Conservation (phyloP, 2,113 vertebrate species). For the Formicarius rufipectus region DNA sequence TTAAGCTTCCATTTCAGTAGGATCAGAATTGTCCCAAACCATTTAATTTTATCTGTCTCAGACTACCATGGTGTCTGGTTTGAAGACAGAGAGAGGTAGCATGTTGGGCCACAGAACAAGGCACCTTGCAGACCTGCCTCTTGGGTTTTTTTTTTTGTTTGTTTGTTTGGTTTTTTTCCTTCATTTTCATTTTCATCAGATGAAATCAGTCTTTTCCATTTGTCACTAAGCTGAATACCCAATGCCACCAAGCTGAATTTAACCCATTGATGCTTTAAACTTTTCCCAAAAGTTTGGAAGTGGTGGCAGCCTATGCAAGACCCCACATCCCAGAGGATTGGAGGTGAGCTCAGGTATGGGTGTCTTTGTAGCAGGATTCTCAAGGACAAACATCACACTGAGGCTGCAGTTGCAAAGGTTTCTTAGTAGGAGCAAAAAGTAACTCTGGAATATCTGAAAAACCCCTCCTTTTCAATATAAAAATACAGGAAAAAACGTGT, state of each 20-base stretch:
- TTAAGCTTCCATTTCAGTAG: neutral
- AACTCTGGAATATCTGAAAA: neutral
- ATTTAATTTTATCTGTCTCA: neutral
- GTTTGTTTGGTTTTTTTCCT: no score
- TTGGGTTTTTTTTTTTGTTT: neutral
- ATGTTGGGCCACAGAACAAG: neutral
- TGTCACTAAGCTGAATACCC: neutral
- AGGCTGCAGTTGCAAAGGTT: neutral
- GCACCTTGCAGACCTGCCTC: neutral
- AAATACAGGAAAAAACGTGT: conserved; percentile 7
- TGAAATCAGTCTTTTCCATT: neutral
- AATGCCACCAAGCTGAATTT: no score
- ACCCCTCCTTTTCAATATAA: neutral
- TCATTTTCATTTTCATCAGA: no score
- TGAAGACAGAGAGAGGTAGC: neutral
- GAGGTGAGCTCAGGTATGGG: neutral
- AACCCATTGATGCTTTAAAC: neutral
- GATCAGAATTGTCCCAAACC: neutral
- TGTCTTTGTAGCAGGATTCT: neutral
- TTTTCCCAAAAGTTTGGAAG: neutral
- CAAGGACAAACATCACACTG: neutral
- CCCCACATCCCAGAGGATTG: accelerated
- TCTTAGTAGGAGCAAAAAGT: neutral
- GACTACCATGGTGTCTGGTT: neutral
- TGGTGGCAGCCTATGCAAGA: neutral